Evolutionary conservation across 2,113 vertebrate species (phyloP).

Genomic region (Noctilio leporinus): DNA sequence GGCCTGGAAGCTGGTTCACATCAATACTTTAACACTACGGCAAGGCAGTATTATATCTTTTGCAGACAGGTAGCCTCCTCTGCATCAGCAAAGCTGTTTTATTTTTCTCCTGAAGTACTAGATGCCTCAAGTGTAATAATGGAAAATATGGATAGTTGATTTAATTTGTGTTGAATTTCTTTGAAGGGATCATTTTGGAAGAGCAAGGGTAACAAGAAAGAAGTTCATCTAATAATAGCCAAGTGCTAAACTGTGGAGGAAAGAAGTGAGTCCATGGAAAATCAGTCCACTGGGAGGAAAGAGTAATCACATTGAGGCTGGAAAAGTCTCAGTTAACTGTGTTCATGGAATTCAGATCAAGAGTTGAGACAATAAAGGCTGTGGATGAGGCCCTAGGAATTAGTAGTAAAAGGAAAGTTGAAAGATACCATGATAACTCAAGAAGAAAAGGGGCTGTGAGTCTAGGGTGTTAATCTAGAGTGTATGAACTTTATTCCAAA

Average conservation of each 20-base stretch:
- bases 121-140: neutral
- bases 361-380: neutral
- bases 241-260: neutral
- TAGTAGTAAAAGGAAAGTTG: neutral
- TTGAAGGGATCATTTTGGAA: neutral
- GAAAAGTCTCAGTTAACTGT: neutral
- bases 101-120: neutral
- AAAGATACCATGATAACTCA: neutral
- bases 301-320: neutral
- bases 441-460: neutral
- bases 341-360: neutral
- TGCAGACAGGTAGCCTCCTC: too few species aligned
- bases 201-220: neutral
- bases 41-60: neutral
- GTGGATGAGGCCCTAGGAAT: neutral
- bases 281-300: neutral
- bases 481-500: neutral
- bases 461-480: neutral
- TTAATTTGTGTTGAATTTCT: neutral
- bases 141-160: neutral
- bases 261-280: neutral
- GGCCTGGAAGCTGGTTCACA: neutral
- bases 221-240: neutral
- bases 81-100: neutral
- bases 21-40: neutral